These are phyloP conservation scores for Eristalis intricaria DNA, from an alignment of 2,888 invertebrate species.

Conservation along the genomic window DNA sequence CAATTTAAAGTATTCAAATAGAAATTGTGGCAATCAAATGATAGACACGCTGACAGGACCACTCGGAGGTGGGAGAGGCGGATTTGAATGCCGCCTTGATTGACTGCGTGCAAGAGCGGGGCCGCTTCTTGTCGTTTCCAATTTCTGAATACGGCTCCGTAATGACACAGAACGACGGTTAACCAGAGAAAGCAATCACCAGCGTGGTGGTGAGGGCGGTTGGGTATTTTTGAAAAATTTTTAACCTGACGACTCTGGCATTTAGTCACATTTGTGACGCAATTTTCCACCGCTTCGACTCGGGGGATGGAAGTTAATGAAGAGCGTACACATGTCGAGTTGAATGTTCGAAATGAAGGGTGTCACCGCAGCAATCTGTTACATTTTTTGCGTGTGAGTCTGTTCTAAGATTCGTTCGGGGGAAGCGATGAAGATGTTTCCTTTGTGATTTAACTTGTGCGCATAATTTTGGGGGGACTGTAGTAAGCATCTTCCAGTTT, in stretches of 20 bases:
- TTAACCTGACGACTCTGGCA: slow-evolving; percentile 46
- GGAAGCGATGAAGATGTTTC: background rate
- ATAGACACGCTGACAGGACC: slow-evolving; percentile 64
- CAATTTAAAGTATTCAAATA: slow-evolving; percentile 81
- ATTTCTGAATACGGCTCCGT: slow-evolving; percentile 59
- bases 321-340: slow-evolving; percentile 81
- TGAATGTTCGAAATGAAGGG: slow-evolving; percentile 75
- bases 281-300: slow-evolving; percentile 38
- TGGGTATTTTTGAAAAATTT: slow-evolving; percentile 39
- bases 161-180: slow-evolving; percentile 64
- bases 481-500: background rate
- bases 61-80: background rate
- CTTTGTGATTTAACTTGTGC: background rate
- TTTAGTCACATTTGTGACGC: slow-evolving; percentile 67
- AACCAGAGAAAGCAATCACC: slow-evolving; percentile 71
- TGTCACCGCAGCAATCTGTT: slow-evolving; percentile 53
- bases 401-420: background rate
- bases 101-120: slow-evolving; percentile 51
- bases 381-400: slow-evolving; percentile 20
- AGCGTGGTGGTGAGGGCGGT: slow-evolving; percentile 27
- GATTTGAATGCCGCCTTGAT: slow-evolving; percentile 31
- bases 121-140: slow-evolving; percentile 46
- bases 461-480: background rate
- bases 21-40: slow-evolving; percentile 76
- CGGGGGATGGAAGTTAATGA: slow-evolving; percentile 79